Percentiles rank a stretch among this genome's conserved stretches.
These are phyloP conservation scores for Pholis gunnellus DNA, from an alignment of 2,113 vertebrate species.

Conservation along the genomic window DNA sequence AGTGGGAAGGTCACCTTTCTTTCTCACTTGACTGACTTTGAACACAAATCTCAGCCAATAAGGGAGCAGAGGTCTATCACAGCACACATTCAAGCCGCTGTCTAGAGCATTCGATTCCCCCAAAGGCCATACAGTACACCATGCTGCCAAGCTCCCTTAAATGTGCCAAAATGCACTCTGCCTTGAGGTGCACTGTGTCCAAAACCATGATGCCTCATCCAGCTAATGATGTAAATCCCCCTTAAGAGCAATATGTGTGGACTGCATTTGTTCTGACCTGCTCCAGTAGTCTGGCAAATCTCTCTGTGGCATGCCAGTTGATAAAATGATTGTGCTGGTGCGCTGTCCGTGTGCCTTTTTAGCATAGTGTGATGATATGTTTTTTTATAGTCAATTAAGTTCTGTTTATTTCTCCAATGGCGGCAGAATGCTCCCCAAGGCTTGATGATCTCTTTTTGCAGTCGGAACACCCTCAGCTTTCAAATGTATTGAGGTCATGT, in stretches of 20 bases:
- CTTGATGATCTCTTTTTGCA: constrained; percentile 61
- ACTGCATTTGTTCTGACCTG: constrained; percentile 43
- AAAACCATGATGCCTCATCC: constrained; percentile 53
- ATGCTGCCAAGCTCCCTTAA: constrained; percentile 65
- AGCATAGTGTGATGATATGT: constrained; percentile 13
- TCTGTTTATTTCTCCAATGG: constrained; percentile 33
- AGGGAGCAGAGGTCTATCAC: constrained; percentile 50
- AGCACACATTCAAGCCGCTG: constrained; percentile 51
- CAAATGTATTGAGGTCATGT: constrained; percentile 71
- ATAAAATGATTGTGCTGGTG: constrained; percentile 27
- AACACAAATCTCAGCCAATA: constrained; percentile 65
- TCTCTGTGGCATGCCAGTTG: constrained; percentile 51
- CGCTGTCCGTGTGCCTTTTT: constrained; percentile 18
- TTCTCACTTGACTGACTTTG: constrained; percentile 61
- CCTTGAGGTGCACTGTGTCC: constrained; percentile 47
- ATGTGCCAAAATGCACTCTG: constrained; percentile 58
- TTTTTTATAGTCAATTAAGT: constrained; percentile 42
- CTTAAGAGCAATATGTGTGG: constrained; percentile 36
- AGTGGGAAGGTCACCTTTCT: constrained; percentile 65
- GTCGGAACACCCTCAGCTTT: constrained; percentile 59
- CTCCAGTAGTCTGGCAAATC: constrained; percentile 35
- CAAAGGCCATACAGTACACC: constrained; percentile 46
- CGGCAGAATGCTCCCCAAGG: constrained; percentile 43
- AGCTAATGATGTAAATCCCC: constrained; percentile 58
- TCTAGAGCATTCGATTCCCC: constrained; percentile 53